Base-by-base conservation (phyloP, 2,888 invertebrate species). In the Mythimna ferrago region DNA sequence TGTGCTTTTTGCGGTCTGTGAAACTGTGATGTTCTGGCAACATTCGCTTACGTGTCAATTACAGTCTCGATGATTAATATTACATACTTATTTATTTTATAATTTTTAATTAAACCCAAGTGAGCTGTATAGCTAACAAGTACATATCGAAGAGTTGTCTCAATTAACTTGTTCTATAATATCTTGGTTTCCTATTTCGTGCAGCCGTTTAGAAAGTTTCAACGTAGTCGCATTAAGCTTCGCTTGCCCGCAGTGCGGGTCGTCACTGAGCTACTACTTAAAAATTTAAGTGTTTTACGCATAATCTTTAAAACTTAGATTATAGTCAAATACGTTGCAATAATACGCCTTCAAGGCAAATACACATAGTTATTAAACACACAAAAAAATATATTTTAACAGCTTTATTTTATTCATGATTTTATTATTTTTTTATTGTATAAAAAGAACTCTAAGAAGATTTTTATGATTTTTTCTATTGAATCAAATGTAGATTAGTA, bases 321-420 rank as follows among this genome's bases (percentile, higher is more conserved):
- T 86, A 88, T 94, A 94, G 93, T 94, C 85, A 90, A 86, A 93
- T 86, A 87, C 82, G 94, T 94, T 95, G 95, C 95, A 95, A 95
- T 95, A 95, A 93, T 88, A 83, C 85, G 94, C 94, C 94, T 95
- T 88, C 89, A 94, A 94, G 94, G 94, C 89, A 87, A 85, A 84
- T 76, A 82, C 82, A 85, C 77, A 71, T 86, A 86, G 84, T 84
- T 82, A 79, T 78, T 82, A 85, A 85, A 83, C 85, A 86, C 84
- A 85, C 87, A 87, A 81, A 87, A 88, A 85, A 48, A 87, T 93
- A 90, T 90, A 92, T 88, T 90, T 85, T 88, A 86, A 89, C 87
- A 85, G 87, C 89, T 89, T 91, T 90, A 91, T 93, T 92, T 92
- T 90, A 92, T 89, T 89, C 88, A 89, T 89, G 89, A 91, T 93